phyloP scores from a whole-genome alignment of 2,888 invertebrate genomes.

The Lamellibrachia satsuma region DNA sequence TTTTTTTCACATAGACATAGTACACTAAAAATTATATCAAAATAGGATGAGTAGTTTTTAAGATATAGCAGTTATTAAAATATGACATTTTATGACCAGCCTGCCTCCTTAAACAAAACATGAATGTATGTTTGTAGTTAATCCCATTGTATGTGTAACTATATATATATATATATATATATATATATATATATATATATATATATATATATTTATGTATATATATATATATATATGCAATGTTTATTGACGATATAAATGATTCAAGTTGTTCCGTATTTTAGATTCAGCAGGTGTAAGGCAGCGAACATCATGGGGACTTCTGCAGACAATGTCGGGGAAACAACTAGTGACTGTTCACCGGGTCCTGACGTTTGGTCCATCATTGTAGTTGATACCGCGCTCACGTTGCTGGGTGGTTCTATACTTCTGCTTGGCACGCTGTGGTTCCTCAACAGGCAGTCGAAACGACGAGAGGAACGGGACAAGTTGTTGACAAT shows the following conservation, averaged over 20 bases:
- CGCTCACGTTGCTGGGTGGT: conserved; percentile 32
- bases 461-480: conserved; percentile 35
- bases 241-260: neutral
- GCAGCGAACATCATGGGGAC: neutral
- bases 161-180: neutral
- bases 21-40: too few relatives aligned
- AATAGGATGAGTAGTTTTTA: too few relatives aligned
- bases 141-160: too few relatives aligned
- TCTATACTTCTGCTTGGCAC: conserved; percentile 32
- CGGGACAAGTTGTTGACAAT: conserved; percentile 41
- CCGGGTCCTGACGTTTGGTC: conserved; percentile 22
- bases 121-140: too few relatives aligned
- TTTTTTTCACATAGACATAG: too few relatives aligned
- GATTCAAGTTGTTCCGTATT: neutral
- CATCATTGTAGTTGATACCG: conserved; percentile 32
- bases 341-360: neutral
- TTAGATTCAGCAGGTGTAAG: neutral
- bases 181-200: neutral
- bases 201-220: neutral
- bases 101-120: too few relatives aligned
- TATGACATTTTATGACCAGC: too few relatives aligned
- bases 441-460: conserved; percentile 30
- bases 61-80: too few relatives aligned
- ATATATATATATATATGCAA: neutral
- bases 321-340: neutral